Evolutionary conservation across 2,888 invertebrate genomes (phyloP).

Genomic region (Balanococcus diminutus): DNA sequence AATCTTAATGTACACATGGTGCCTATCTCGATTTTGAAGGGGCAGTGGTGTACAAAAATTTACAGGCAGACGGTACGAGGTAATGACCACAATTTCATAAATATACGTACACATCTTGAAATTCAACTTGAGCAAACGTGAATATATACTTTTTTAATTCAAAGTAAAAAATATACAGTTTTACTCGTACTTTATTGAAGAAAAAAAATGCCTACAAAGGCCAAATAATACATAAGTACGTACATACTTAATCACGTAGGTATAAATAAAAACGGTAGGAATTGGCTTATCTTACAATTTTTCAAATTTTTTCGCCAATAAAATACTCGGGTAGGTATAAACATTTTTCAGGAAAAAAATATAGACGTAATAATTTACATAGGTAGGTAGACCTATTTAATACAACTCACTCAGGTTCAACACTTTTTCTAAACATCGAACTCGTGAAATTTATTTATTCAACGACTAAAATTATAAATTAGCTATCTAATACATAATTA

Average conservation of each 20-base stretch:
- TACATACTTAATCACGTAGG: too few species aligned
- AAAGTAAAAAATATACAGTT: not conserved
- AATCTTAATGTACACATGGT: too few species aligned
- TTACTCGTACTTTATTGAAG: not conserved
- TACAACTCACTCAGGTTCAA: not conserved
- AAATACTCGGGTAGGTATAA: not conserved
- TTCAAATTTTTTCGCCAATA: not conserved
- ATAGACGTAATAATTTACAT: too few species aligned
- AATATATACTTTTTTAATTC: not conserved
- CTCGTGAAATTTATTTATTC: not conserved
- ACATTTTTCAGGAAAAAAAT: not conserved
- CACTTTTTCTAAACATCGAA: not conserved
- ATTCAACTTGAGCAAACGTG: too few species aligned
- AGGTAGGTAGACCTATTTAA: not conserved
- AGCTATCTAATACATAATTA: not conserved
- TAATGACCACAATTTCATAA: too few species aligned
- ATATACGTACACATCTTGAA: too few species aligned
- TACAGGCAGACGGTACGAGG: too few species aligned
- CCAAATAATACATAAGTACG: not conserved
- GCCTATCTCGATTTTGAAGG: too few species aligned
- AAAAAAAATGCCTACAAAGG: not conserved
- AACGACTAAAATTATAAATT: not conserved
- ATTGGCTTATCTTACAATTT: not conserved
- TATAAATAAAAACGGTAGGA: slow-evolving; percentile 1
- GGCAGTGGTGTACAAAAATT: too few species aligned